These are phyloP conservation scores for Heteractis magnifica DNA, from an alignment of 92 coral and sea anemone genomes.

Conservation along the genomic window DNA sequence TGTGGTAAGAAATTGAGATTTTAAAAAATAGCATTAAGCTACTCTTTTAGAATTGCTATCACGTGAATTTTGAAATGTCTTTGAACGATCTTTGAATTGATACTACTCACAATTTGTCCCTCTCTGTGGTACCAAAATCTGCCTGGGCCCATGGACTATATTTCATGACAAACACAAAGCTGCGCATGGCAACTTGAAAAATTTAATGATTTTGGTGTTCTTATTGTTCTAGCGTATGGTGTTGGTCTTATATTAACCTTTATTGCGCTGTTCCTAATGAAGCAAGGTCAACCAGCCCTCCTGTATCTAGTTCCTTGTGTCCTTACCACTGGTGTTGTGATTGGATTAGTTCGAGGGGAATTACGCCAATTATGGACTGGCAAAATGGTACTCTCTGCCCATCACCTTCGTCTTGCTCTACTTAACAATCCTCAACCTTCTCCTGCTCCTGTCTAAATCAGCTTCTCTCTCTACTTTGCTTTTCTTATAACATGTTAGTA, in stretches of 20 bases:
- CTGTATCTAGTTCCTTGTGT: slow-evolving; percentile 91
- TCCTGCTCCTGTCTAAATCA: slow-evolving; percentile 62
- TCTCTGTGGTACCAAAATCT: no score
- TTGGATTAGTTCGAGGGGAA: slow-evolving; percentile 77
- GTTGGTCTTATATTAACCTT: slow-evolving; percentile 86
- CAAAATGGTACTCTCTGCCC: slow-evolving; percentile 68
- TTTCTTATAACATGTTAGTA: not conserved
- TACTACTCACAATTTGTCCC: no score
- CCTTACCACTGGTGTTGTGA: slow-evolving; percentile 66
- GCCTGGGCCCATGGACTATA: no score
- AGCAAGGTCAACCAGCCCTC: slow-evolving; percentile 94
- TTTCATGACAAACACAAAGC: not conserved
- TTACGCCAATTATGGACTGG: slow-evolving; percentile 91
- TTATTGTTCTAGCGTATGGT: slow-evolving; percentile 80
- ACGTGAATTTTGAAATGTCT: no score
- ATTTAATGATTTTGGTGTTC: not conserved
- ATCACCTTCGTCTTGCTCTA: slow-evolving; percentile 34
- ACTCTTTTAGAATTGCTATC: no score
- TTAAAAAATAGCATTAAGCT: no score
- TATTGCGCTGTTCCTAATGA: slow-evolving; percentile 85
- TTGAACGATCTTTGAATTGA: no score
- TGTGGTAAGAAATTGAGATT: no score
- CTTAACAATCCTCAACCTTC: slow-evolving; percentile 43
- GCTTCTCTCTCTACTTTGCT: slow-evolving; percentile 30
- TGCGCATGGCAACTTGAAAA: no score